Evolutionary conservation across 2,797 vertebrate genomes (phyloP).

Genomic region (Ctenochaetus hawaiiensis): DNA sequence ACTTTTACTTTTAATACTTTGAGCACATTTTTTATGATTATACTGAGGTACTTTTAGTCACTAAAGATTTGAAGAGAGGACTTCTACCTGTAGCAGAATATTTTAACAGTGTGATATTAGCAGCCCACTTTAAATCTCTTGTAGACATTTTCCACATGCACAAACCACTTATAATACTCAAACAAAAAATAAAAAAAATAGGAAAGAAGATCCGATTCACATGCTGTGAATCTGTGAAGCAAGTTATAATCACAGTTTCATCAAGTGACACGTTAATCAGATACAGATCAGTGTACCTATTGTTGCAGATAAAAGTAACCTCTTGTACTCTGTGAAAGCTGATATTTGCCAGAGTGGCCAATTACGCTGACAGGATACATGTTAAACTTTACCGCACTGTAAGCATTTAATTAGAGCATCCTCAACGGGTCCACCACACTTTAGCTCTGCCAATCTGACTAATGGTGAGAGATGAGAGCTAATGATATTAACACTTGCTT

Average conservation of each 20-base stretch:
- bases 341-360: slow-evolving; percentile 51
- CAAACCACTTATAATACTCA: not conserved
- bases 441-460: slow-evolving; percentile 65
- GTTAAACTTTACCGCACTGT: slow-evolving; percentile 61
- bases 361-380: slow-evolving; percentile 52
- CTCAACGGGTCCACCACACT: slow-evolving; percentile 46
- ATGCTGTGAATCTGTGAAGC: not conserved
- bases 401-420: slow-evolving; percentile 67
- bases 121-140: not conserved
- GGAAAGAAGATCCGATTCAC: not conserved
- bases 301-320: slow-evolving; percentile 32
- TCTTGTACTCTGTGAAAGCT: slow-evolving; percentile 32
- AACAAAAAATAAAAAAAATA: not conserved
- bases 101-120: too few relatives aligned
- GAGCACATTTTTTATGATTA: not conserved
- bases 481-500: slow-evolving; percentile 62
- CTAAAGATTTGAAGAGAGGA: too few relatives aligned
- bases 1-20: not conserved
- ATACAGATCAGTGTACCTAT: not conserved
- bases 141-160: not conserved
- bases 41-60: too few relatives aligned
- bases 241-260: not conserved
- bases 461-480: slow-evolving; percentile 66
- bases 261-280: slow-evolving; percentile 17
- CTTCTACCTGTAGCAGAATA: too few relatives aligned